Evolutionary conservation across 2,113 vertebrate species (phyloP).

Genomic region (Dipodomys spectabilis): DNA sequence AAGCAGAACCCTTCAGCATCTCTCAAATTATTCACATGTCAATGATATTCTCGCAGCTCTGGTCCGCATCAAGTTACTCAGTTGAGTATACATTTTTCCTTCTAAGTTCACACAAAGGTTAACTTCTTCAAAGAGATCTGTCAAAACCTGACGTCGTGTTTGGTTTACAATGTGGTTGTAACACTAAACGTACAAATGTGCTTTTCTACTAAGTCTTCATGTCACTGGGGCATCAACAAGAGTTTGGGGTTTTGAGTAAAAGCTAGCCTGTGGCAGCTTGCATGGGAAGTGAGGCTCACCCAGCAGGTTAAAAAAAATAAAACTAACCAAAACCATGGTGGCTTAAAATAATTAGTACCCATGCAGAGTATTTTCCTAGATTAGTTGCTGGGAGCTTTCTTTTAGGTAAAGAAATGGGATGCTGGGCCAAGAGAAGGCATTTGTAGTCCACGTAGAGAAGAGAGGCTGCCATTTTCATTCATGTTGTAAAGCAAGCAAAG

Average conservation of each 20-base stretch:
- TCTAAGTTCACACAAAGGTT: conserved; percentile 69
- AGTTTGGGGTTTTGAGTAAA: conserved; percentile 48
- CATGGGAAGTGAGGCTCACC: conserved; percentile 39
- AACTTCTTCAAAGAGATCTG: conserved; percentile 66
- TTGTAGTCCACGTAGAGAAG: conserved; percentile 7
- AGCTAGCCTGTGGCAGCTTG: conserved; percentile 59
- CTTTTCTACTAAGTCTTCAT: conserved; percentile 8
- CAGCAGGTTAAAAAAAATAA: conserved; percentile 56
- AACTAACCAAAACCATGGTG: not conserved
- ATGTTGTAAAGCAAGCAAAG: not conserved
- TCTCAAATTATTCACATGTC: conserved; percentile 50
- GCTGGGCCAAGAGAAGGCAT: not conserved
- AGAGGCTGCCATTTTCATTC: not conserved
- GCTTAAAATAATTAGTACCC: conserved; percentile 65
- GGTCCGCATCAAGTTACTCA: conserved; percentile 64
- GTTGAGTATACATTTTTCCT: conserved; percentile 25
- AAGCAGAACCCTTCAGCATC: conserved; percentile 60
- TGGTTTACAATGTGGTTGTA: conserved; percentile 46
- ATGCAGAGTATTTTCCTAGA: conserved; percentile 17
- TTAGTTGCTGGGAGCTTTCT: conserved; percentile 62
- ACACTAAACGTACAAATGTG: conserved; percentile 51
- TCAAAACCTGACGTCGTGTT: conserved; percentile 71
- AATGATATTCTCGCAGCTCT: conserved; percentile 31
- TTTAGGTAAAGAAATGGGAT: conserved; percentile 48
- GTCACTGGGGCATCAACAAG: conserved; percentile 14